A percentile compares a stretch with the other conserved stretches of the same genome.
phyloP scores from a whole-genome alignment of 2,113 vertebrate species.

The Cathartes aura region DNA sequence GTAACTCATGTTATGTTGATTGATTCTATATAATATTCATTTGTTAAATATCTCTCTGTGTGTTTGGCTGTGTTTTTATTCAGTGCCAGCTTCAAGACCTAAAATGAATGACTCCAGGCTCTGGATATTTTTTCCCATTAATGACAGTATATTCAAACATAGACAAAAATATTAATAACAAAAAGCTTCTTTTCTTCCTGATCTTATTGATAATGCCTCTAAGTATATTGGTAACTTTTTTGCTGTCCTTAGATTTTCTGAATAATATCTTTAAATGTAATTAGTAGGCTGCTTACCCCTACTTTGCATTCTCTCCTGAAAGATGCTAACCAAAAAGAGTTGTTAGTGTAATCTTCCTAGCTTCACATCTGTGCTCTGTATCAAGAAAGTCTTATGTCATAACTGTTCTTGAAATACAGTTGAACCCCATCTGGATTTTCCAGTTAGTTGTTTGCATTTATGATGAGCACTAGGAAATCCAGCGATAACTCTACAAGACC shows the following conservation, averaged over 20 bases:
- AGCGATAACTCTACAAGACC: not conserved
- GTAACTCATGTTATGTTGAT: not conserved
- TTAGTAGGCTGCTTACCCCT: not conserved
- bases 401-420: slow-evolving; percentile 21
- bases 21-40: not conserved
- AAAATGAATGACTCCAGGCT: not conserved
- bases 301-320: not conserved
- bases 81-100: not conserved
- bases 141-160: not conserved
- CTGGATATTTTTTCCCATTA: not conserved
- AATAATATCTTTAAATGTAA: not conserved
- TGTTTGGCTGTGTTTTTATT: not conserved
- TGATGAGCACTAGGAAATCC: not conserved
- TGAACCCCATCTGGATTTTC: slow-evolving; percentile 4
- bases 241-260: not conserved
- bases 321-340: not conserved
- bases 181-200: not conserved
- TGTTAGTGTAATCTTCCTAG: not conserved
- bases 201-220: not conserved
- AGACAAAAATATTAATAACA: not conserved
- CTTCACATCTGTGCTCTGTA: not conserved
- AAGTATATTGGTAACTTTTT: not conserved
- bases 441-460: not conserved
- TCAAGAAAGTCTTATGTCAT: not conserved
- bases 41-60: not conserved